Conservation (phyloP, 2,797 vertebrate genomes). For the Sebastes iracundus region DNA sequence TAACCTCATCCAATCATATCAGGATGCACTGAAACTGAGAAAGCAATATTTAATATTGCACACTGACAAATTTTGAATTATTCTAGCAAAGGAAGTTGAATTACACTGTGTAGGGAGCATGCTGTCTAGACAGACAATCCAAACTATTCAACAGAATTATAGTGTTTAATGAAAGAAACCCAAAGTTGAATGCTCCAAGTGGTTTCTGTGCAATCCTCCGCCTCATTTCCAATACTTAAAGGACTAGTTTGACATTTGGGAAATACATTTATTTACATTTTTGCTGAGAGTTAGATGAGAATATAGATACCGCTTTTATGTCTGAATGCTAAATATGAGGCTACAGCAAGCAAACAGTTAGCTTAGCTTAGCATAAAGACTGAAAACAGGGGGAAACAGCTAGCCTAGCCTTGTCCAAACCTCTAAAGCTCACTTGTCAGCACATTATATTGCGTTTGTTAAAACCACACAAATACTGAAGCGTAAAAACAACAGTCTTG, state of each 20-base stretch:
- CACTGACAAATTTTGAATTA: not conserved
- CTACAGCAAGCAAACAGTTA: not conserved
- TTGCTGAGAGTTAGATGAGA: not conserved
- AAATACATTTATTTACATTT: not conserved
- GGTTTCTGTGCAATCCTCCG: constrained; percentile 22
- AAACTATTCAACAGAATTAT: not conserved
- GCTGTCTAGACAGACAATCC: not conserved
- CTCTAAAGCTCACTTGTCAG: no score
- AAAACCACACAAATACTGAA: not conserved
- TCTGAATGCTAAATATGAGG: not conserved
- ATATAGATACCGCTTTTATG: rapidly evolving
- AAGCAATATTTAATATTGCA: not conserved
- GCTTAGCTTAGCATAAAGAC: not conserved
- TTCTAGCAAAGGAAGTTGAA: not conserved
- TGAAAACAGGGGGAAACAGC: not conserved
- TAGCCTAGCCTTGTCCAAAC: not conserved
- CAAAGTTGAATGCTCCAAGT: not conserved
- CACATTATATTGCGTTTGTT: not conserved
- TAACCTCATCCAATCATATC: not conserved
- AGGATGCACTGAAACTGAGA: not conserved
- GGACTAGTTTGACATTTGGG: not conserved
- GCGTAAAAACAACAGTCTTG: not conserved
- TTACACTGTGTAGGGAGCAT: not conserved
- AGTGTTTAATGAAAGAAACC: not conserved
- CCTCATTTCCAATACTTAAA: not conserved